These are phyloP conservation scores for Plagodis dolabraria DNA, from an alignment of 2,888 invertebrate species.

Conservation along the genomic window DNA sequence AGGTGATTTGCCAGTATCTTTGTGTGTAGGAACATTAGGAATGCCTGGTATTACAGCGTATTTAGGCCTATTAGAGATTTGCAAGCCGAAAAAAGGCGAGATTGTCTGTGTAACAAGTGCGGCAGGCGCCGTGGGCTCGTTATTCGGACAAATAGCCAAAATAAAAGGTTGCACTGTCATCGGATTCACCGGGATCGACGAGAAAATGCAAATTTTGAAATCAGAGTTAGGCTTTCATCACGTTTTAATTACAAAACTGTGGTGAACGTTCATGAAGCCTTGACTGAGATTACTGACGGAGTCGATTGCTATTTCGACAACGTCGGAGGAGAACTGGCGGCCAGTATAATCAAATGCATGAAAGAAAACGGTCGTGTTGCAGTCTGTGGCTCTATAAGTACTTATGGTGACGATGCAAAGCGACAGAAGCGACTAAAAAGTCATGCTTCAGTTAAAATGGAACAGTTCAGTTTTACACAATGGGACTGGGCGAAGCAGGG, in stretches of 20 bases:
- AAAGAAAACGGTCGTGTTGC: slow-evolving; percentile 83
- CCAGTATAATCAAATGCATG: slow-evolving; percentile 83
- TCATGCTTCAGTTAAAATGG: slow-evolving; percentile 39
- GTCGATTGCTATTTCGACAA: slow-evolving; percentile 90
- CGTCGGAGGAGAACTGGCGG: slow-evolving; percentile 86
- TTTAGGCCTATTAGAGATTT: slow-evolving; percentile 77
- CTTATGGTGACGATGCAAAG: slow-evolving; percentile 60
- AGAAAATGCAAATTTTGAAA: slow-evolving; percentile 86
- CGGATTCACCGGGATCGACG: slow-evolving; percentile 86
- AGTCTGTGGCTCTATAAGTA: slow-evolving; percentile 86
- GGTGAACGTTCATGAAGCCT: slow-evolving; percentile 59
- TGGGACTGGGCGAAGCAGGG: slow-evolving; percentile 47
- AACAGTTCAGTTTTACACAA: slow-evolving; percentile 55
- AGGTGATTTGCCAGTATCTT: slow-evolving; percentile 75
- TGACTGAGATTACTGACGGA: slow-evolving; percentile 85
- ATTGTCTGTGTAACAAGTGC: slow-evolving; percentile 87
- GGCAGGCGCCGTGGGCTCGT: slow-evolving; percentile 88
- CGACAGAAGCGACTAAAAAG: slow-evolving; percentile 23
- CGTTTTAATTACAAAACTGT: slow-evolving; percentile 88
- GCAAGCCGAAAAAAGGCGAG: slow-evolving; percentile 86
- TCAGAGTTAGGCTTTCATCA: slow-evolving; percentile 86
- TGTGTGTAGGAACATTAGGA: slow-evolving; percentile 85
- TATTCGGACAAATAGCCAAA: slow-evolving; percentile 87
- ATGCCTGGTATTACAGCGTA: slow-evolving; percentile 83
- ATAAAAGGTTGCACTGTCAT: slow-evolving; percentile 66